Evolutionary conservation across 2,888 invertebrate genomes (phyloP).

Genomic region (Tethea ocularis): DNA sequence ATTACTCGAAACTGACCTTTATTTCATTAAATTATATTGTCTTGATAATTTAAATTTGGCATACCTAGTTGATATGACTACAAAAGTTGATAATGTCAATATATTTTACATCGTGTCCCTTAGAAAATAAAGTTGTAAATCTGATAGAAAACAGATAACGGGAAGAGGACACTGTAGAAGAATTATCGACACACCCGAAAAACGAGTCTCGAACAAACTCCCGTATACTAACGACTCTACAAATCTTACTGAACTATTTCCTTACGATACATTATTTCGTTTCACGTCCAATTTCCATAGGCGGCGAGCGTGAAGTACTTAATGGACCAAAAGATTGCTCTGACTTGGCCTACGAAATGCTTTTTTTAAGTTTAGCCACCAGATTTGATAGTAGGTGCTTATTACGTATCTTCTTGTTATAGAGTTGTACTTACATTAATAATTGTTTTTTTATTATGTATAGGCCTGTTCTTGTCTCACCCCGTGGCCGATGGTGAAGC

Average conservation of each 20-base stretch:
- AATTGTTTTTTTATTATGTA: no score
- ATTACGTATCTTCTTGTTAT: no score
- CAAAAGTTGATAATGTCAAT: neutral
- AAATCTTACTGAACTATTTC: conserved; percentile 73
- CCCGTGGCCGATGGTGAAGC: no score
- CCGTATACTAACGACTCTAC: conserved; percentile 43
- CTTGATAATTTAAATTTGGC: no score
- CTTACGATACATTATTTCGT: conserved; percentile 74
- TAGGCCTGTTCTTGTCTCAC: no score
- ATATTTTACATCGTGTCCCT: neutral
- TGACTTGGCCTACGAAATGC: conserved; percentile 68
- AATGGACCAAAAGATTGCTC: conserved; percentile 81
- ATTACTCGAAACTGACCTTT: no score
- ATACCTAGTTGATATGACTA: no score
- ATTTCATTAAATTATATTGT: no score
- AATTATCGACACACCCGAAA: conserved; percentile 7
- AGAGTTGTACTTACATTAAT: no score
- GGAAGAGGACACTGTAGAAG: neutral
- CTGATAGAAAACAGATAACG: neutral
- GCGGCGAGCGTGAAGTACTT: conserved; percentile 79
- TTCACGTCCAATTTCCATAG: conserved; percentile 82
- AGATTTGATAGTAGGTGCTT: conserved; percentile 10
- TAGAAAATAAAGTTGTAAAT: neutral
- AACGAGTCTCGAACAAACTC: conserved; percentile 20
- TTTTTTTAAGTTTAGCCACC: conserved; percentile 46